Evolutionary conservation across 1,140 invertebrate species (phyloP), one percentile per base, ranked within the genome.

Genomic region (Vanessa tameamea): DNA sequence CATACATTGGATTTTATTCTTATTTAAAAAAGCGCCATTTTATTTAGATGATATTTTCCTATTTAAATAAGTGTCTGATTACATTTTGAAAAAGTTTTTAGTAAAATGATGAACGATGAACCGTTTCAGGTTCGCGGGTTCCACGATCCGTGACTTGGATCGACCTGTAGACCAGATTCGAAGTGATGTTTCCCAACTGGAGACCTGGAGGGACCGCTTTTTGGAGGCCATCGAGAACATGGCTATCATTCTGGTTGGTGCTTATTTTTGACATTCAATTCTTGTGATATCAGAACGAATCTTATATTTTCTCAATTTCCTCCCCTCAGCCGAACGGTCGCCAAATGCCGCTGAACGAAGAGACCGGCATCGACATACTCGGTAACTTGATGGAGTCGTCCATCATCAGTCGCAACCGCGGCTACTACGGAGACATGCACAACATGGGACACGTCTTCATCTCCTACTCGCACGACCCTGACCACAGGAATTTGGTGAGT

Each of bases 381-480:
- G 97, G 97, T 9, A 96, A 97, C 82, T 94, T 97, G 72, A 93
- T 98, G 76, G 97, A 98, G 87, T 93, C 95, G 0, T 96, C 95
- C 14, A 94, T 95, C 50, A 85, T 97, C 9, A 96, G 95, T 13
- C 94, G 94, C 0, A 97, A 98, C 85, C 87, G 85, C 2, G 82
- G 83, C 16, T 93, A 93, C 80, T 95, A 95, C 81, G 95, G 95
- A 0, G 92, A 94, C 80, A 75, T 95, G 16, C 95, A 95, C 79
- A 95, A 95, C 83, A 91, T 93, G 88, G 94, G 93, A 0, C 95
- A 95, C 80, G 85, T 94, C 15, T 86, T 93, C 75, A 92, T 95
- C 72, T 92, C 92, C 0, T 93, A 93, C 75, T 81, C 92, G 12
- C 94, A 95, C 78, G 95, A 95, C 73, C 95, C 95, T 16, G 93